Evolutionary conservation across 2,888 invertebrate species (phyloP).

Genomic region (Adineta ricciae): DNA sequence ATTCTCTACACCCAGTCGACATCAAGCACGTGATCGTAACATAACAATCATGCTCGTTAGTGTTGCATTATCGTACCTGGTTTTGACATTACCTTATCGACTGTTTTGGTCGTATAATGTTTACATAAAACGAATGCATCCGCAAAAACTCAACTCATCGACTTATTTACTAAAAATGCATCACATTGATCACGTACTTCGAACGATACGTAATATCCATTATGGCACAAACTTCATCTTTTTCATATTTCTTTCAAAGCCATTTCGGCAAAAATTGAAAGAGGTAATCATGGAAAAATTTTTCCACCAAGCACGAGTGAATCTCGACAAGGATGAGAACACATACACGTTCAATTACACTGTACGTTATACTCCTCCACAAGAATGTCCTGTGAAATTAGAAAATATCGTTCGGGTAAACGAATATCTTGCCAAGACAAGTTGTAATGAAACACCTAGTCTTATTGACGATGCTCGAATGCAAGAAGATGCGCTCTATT

Average conservation of each 20-base stretch:
- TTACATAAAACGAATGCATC: not conserved
- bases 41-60: not conserved
- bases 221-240: slow-evolving; percentile 6
- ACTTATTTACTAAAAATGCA: not conserved
- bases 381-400: not conserved
- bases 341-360: not conserved
- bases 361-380: not conserved
- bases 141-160: not conserved
- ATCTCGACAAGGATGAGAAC: not conserved
- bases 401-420: no score
- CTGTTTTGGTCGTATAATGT: slow-evolving; percentile 12
- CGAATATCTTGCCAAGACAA: no score
- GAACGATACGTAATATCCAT: not conserved
- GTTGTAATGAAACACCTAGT: no score
- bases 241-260: not conserved
- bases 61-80: not conserved
- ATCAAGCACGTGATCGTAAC: not conserved
- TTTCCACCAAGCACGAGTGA: no score
- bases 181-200: slow-evolving; percentile 3
- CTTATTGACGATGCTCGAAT: no score
- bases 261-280: not conserved
- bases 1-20: not conserved
- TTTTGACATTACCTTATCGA: not conserved
- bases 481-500: no score
- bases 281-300: not conserved